A percentile compares a stretch with the other conserved stretches of the same genome.
Conservation (phyloP, 2,113 vertebrate species). For the Larimichthys polyactis region DNA sequence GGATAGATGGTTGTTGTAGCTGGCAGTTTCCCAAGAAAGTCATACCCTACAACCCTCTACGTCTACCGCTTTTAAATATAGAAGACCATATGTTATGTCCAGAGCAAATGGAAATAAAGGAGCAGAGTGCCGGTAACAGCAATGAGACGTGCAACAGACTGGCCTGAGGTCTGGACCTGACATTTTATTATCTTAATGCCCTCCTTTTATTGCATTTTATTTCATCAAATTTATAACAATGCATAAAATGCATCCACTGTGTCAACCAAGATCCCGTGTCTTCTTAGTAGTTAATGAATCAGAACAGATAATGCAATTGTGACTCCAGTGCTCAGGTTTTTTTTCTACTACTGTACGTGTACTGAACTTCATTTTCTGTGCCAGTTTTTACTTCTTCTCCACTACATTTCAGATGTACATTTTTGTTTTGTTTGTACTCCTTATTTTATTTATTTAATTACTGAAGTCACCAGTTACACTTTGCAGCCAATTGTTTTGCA, state of each 20-base stretch:
- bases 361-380: background rate
- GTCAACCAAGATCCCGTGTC: background rate
- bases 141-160: conserved; percentile 36
- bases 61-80: conserved; percentile 54
- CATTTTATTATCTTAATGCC: conserved; percentile 25
- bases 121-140: conserved; percentile 3
- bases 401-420: background rate
- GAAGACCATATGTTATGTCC: conserved; percentile 49
- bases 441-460: background rate
- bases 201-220: conserved; percentile 25
- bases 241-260: background rate
- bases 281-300: background rate
- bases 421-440: too few species aligned
- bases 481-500: background rate
- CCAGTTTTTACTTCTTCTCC: background rate
- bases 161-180: conserved; percentile 17
- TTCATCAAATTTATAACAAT: conserved; percentile 15
- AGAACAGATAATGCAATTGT: background rate
- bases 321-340: too few species aligned
- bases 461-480: background rate
- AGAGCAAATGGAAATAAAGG: conserved; percentile 36
- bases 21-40: conserved; percentile 38
- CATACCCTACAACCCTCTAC: conserved; percentile 19
- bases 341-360: background rate
- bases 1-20: conserved; percentile 39